Percentiles rank a stretch among this genome's conserved stretches.
These are phyloP conservation scores for Chaetophractus vellerosus DNA, from an alignment of 2,797 vertebrate genomes.

Conservation along the genomic window DNA sequence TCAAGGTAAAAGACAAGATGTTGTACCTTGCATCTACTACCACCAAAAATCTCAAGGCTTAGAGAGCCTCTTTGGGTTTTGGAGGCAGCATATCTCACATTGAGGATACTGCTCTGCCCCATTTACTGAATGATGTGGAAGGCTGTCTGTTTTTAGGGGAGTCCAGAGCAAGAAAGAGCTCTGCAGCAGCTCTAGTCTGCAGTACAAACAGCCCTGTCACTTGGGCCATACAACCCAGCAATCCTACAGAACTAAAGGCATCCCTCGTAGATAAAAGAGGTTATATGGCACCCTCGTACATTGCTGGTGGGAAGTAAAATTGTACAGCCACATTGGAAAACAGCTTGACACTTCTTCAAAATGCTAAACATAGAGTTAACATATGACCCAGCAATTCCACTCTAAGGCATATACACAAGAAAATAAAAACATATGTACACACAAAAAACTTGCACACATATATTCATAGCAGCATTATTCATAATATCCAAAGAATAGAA, in stretches of 20 bases:
- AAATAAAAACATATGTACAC: not conserved
- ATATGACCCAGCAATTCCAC: too few relatives aligned
- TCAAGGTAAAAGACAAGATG: constrained; percentile 32
- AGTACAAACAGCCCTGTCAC: too few relatives aligned
- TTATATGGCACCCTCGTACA: not conserved
- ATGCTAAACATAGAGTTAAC: not conserved
- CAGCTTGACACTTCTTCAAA: not conserved
- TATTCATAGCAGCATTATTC: not conserved
- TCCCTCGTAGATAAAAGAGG: not conserved
- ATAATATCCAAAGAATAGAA: too few relatives aligned
- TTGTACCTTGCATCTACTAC: not conserved
- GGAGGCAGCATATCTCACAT: not conserved
- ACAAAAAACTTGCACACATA: not conserved
- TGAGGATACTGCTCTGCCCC: not conserved
- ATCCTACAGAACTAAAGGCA: not conserved
- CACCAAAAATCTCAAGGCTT: not conserved
- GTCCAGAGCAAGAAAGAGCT: not conserved
- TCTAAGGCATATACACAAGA: not conserved
- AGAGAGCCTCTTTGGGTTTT: not conserved
- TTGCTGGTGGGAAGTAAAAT: not conserved
- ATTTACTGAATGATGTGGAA: not conserved
- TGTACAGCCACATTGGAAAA: not conserved
- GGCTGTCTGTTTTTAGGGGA: not conserved
- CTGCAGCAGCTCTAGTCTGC: not conserved
- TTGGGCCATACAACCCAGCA: not conserved